These are phyloP conservation scores for Petrolisthes cinctipes DNA, from an alignment of 2,888 invertebrate species.

Conservation along the genomic window DNA sequence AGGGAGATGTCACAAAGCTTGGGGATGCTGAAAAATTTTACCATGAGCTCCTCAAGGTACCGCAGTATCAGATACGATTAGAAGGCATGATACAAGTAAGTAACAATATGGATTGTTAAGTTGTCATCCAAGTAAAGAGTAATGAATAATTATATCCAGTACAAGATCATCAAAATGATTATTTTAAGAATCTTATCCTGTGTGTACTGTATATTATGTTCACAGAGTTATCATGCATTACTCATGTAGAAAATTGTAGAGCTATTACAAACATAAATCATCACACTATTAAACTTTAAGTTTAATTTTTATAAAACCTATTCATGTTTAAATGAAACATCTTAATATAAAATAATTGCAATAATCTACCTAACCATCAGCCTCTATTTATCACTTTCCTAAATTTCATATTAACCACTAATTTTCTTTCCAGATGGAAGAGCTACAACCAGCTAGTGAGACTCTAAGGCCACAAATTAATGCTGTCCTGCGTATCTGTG, in stretches of 20 bases:
- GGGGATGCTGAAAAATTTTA: slow-evolving; percentile 73
- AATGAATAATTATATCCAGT: not conserved
- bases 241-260: too few species aligned
- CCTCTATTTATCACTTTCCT: not conserved
- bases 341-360: not conserved
- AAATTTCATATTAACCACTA: not conserved
- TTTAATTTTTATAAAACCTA: not conserved
- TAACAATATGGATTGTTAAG: not conserved
- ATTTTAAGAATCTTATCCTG: too few species aligned
- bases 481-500: slow-evolving; percentile 66
- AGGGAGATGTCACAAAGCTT: slow-evolving; percentile 70
- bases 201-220: too few species aligned
- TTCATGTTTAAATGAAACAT: not conserved
- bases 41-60: slow-evolving; percentile 69
- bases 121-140: too few species aligned
- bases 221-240: too few species aligned
- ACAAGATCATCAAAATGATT: too few species aligned
- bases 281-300: not conserved
- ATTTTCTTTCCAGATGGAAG: slow-evolving; percentile 69
- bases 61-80: slow-evolving; percentile 70
- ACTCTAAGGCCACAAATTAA: slow-evolving; percentile 68
- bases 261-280: too few species aligned
- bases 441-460: slow-evolving; percentile 68
- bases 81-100: slow-evolving; percentile 70
- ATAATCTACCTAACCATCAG: not conserved